Evolutionary conservation across 1,140 invertebrate species (phyloP), one percentile per base, ranked within the genome.

Genomic region (Artemia franciscana): DNA sequence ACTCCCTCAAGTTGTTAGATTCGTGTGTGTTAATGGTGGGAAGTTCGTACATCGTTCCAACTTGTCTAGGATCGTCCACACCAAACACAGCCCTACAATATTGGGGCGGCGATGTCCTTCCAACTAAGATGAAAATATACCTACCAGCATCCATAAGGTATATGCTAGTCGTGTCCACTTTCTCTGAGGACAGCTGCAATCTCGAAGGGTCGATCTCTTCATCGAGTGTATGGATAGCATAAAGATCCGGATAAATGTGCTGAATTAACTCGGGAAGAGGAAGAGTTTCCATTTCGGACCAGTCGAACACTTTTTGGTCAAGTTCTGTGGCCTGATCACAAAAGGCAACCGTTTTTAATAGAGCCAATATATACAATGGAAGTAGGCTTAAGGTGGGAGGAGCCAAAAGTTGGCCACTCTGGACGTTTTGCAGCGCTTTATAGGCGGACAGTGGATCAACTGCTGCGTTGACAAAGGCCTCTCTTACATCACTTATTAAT

Each of bases 391-490:
- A 75, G 68, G 82, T 80, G 58, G 77, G 73, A 0, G 88, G 85
- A 25, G 82, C 82, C 62, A 85, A 73, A 15, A 98, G 78, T 61
- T 83, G 82, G 3, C 74, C 69, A 39, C 74, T 71, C 62, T 78
- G 77, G 4, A 73, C 73, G 30, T 81, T 78, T 70, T 87, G 80
- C 25, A 81, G 78, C 28, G 82, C 67, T 69, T 84, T 83, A 71
- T 86, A 97, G 4, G 91, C 82, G 58, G 81, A 81, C 25, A 98
- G 74, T 65, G 88, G 81, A 76, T 99, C 95, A 57, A 94, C 81
- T 3, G 85, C 88, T 39, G 91, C 92, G 76, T 96, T 97, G 57
- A 95, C 87, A 62, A 98, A 80, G 7, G 93, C 95, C 74, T 99
- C 95, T 59, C 91, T 77, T 3, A 94, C 94, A 75, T 98, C 94